Percentiles rank a stretch among this genome's conserved stretches.
Conservation (phyloP, 2,888 invertebrate species). For the Ommatoiulus sabulosus region DNA sequence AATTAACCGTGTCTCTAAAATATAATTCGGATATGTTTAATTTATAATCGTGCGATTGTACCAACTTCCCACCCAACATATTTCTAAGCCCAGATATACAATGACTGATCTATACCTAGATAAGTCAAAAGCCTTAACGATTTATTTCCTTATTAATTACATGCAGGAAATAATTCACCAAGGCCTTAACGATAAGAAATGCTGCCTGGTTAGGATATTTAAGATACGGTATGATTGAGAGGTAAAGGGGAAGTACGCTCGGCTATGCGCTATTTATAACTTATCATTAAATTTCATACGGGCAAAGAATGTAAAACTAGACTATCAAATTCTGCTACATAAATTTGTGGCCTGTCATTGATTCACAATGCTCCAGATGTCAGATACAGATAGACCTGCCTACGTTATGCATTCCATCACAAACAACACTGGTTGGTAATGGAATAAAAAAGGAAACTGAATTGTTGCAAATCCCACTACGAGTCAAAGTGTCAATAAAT, state of each 20-base stretch:
- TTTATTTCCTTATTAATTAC: constrained; percentile 22
- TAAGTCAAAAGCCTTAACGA: neutral
- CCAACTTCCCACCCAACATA: neutral
- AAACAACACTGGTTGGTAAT: neutral
- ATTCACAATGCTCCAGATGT: neutral
- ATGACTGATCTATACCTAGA: neutral
- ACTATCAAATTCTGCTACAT: neutral
- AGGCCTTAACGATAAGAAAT: neutral
- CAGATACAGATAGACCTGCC: neutral
- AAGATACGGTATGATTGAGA: neutral
- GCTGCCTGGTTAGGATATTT: neutral
- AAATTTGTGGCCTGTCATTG: neutral
- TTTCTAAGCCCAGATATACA: neutral
- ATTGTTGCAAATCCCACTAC: neutral
- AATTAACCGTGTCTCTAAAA: neutral
- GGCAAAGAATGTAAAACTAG: neutral
- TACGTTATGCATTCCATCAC: neutral
- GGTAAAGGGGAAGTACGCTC: neutral
- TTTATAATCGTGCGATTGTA: neutral
- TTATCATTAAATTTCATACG: neutral
- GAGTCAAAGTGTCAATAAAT: neutral
- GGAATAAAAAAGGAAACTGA: neutral
- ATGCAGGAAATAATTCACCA: neutral
- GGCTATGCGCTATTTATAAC: neutral
- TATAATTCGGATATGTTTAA: neutral